A percentile compares a stretch with the other conserved stretches of the same genome.
Evolutionary conservation across 1,140 invertebrate species (phyloP).

Genomic region (Holcopasites calliopsidis): DNA sequence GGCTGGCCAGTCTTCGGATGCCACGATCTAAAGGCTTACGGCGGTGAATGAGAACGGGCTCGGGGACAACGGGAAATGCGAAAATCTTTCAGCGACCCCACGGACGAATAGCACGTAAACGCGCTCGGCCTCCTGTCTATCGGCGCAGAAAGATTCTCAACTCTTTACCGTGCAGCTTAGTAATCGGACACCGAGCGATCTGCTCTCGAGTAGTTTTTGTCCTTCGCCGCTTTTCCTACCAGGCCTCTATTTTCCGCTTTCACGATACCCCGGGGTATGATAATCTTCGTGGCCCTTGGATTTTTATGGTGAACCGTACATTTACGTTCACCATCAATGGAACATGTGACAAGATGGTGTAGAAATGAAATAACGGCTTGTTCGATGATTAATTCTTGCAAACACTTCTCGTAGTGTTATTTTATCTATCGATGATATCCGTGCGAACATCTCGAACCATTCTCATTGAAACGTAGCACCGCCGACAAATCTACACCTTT

Average conservation of each 20-base stretch:
- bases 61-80: conserved; percentile 16
- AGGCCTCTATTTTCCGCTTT: background rate
- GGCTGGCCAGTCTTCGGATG: no score
- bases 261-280: background rate
- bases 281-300: background rate
- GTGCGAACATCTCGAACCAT: no score
- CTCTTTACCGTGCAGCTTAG: conserved; percentile 74
- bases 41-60: background rate
- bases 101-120: conserved; percentile 55
- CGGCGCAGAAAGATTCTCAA: conserved; percentile 49
- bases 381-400: no score
- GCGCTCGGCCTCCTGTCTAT: conserved; percentile 36
- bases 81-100: conserved; percentile 25
- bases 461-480: no score
- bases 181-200: conserved; percentile 68
- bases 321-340: no score
- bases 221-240: background rate
- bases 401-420: no score
- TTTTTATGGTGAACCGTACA: no score
- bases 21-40: no score
- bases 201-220: conserved; percentile 60
- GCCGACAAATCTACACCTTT: background rate
- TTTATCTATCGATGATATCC: no score
- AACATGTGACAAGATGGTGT: no score
- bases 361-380: no score